Base-by-base conservation (phyloP, 1,140 invertebrate species). In the Metopolophium dirhodum region DNA sequence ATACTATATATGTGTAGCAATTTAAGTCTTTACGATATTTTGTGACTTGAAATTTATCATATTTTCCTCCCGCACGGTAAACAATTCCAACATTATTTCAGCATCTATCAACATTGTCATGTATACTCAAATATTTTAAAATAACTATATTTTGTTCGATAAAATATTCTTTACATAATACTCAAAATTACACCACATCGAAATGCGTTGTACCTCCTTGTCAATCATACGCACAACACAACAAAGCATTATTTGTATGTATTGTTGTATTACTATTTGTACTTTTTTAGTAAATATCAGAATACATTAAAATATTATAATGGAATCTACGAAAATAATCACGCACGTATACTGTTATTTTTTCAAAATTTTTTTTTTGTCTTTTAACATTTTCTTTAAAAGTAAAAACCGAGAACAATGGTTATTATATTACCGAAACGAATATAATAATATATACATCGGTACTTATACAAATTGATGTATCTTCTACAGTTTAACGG, bases 11-110 rank as follows among this genome's bases (percentile, higher is more conserved):
- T 45, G 88, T 45, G 54, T 30, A 57, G 89, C 41, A 45, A 90
- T 90, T 68, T 68, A 61, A 90, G 89, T 2, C 37, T 61, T 90
- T 90, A 30, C 54, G 89, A 68, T 68, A 45, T 61, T 90, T 90
- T 45, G 41, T 45, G 89, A 90, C 54, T 68, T n/a, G 37, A 45
- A 90, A 90, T 90, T 68, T 45, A 90, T 90, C 41, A 68, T 45
- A 45, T 90, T 41, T 90, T 30, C 23, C 37, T 37, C 37, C 61
- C 26, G 7, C 37, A 7, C 2, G 35, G 88, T 90, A n/a, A 90
- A 90, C 54, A 61, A 61, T 90, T 57, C 88, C 26, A n/a, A 57
- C 54, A 68, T 68, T 90, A 90, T 90, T 61, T 61, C 61, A 30
- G 26, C 89, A 90, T 68, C 11, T 30, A 90, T 68, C 54, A 90